Base-by-base conservation (phyloP, 2,797 vertebrate species). In the Squalus acanthias region DNA sequence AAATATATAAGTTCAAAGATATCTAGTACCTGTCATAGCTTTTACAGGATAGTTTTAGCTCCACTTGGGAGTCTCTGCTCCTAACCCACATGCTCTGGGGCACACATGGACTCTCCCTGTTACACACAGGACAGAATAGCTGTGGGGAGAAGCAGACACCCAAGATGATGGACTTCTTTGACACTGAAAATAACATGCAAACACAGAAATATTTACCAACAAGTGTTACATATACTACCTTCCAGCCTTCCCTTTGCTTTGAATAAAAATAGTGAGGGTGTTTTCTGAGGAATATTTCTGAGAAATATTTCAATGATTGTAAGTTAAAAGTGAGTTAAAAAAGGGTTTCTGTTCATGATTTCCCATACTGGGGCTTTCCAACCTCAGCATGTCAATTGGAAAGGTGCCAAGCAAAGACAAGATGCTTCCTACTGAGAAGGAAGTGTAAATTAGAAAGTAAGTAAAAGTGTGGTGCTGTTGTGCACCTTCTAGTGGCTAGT, bases 261-360 rank as follows among this genome's bases (percentile, higher is more conserved):
- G 17, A 91, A 63, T 26, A 91, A 63, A 60, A 87, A 87, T 53
- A 91, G 60, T 63, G 60, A 22, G 39, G 82, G 20, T 8, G 6
- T 85, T 50, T 50, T 85, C 20, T 85, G 39, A 50, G 82, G 22
- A 50, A 50, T 50, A 39, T 85, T 91, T 24, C 57, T 29, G 88
- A 33, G 53, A 91, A 91, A 33, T 60, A 12, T 60, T 33, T 91
- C 88, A 91, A 63, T 91, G 57, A 33, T 63, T 91, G 13, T 17
- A 50, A 29, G 53, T 33, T 91, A 91, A 63, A 91, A 91, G 26
- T 63, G 26, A 60, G 26, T 89, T 1, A 57, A 33, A 2, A 33
- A 91, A 91, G 46, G 82, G 82, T 85, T n/a, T 91, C 57, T 91
- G 88, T n/a, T 91, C 57, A 60, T n/a, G 24, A 91, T 91, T 91